Percentiles rank a stretch among this genome's conserved stretches.
phyloP scores from a whole-genome alignment of 2,888 invertebrate genomes.

The Syrista parreyssii region DNA sequence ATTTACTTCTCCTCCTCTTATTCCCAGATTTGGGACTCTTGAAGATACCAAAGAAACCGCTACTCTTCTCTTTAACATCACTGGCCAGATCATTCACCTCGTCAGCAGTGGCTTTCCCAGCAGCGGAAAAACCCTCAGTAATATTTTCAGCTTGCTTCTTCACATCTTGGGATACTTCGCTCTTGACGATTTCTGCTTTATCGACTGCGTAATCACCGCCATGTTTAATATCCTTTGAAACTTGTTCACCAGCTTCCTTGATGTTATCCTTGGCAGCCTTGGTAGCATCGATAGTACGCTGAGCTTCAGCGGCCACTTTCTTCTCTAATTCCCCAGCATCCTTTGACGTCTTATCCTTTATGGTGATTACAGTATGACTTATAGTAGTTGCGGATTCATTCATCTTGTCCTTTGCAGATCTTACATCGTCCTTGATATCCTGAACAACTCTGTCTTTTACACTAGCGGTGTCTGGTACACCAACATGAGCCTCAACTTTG shows the following conservation, averaged over 20 bases:
- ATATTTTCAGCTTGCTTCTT: slow-evolving; percentile 38
- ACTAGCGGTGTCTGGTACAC: not conserved
- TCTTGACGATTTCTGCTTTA: slow-evolving; percentile 4
- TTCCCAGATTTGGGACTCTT: slow-evolving; percentile 37
- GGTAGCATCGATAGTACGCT: not conserved
- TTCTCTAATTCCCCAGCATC: not conserved
- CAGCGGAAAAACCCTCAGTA: not conserved
- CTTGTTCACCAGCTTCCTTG: not conserved
- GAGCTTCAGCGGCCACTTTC: too few relatives aligned
- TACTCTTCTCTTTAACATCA: slow-evolving; percentile 20
- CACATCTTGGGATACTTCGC: slow-evolving; percentile 27
- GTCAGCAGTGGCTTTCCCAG: slow-evolving; percentile 19
- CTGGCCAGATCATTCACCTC: slow-evolving; percentile 23
- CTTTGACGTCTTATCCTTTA: not conserved
- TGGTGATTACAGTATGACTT: not conserved
- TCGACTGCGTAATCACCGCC: too few relatives aligned
- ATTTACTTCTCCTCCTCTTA: slow-evolving; percentile 30
- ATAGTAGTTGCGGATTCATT: not conserved
- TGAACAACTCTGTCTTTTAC: not conserved
- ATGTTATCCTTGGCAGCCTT: not conserved
- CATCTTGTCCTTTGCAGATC: not conserved
- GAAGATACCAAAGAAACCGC: slow-evolving; percentile 37
- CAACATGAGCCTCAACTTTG: not conserved
- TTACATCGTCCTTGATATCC: not conserved
- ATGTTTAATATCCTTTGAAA: not conserved